Evolutionary conservation across 2,113 vertebrate species (phyloP), one percentile per base, ranked within the genome.

Genomic region (Climacteris rufus): DNA sequence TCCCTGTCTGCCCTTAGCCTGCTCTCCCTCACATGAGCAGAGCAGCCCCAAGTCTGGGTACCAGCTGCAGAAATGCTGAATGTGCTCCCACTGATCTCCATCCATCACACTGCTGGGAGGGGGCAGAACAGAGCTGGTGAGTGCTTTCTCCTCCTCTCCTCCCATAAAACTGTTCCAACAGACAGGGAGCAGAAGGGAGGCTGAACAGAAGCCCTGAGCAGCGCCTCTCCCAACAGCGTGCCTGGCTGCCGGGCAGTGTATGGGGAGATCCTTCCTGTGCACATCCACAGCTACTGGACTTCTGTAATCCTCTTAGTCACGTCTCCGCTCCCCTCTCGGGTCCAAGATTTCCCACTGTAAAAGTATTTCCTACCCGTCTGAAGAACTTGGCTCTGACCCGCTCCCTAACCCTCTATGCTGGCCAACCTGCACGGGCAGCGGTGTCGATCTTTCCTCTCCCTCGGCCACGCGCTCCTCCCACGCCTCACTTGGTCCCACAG

Each of bases 1-100:
- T 31, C 30, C 7, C 5, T 9, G 61, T 35, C 75, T 57, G 49
- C 56, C 72, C 39, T 8, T 4, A 3, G 12, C 68, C 28, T 47
- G 53, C 23, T 44, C 56, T 75, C 2, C 0, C 52, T 65, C 5
- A 0, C 24, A 15, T 0, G 0, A 45, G 49, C 0, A 0, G 31
- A 44, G 57, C 33, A 71, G 89, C 57, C 35, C 37, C 0, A 0
- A 31, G 56, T 47, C 90, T 84, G 78, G 5, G 33, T 18, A 64
- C 79, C 91, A 93, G 82, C 78, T 90, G 74, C 88, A 70, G 35
- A 57, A 70, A 53, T 0, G 30, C 69, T 1, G 0, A 56, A 21
- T 0, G 13, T 8, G 47, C 52, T 84, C 39, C 60, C 4, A n/a
- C 14, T 3, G 47, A 54, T 65, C 42, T 40, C 3, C 0, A 70